Conservation (phyloP, 2,888 invertebrate species). For the Microchrysa polita region DNA sequence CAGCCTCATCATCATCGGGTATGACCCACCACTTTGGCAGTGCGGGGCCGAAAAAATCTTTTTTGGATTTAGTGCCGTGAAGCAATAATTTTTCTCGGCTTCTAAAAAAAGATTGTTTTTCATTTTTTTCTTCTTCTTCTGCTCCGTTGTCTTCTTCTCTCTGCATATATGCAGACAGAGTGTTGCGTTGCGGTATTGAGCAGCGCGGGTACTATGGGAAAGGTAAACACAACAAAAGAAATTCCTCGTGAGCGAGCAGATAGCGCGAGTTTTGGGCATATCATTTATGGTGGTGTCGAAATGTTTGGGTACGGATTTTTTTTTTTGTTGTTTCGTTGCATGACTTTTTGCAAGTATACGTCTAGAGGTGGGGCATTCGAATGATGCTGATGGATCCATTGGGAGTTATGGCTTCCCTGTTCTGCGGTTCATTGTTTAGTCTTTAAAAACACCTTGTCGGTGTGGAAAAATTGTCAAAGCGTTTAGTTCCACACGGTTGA, state of each 20-base stretch:
- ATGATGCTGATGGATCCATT: conserved; percentile 47
- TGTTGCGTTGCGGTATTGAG: too few relatives aligned
- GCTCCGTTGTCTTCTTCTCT: too few relatives aligned
- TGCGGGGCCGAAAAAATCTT: conserved; percentile 33
- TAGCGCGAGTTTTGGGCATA: conserved; percentile 10
- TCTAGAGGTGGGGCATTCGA: conserved; percentile 39
- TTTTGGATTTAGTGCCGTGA: conserved; percentile 25
- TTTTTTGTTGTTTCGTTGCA: too few relatives aligned
- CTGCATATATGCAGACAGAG: too few relatives aligned
- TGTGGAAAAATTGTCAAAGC: conserved; percentile 65
- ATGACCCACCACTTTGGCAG: neutral
- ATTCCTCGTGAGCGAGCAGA: conserved; percentile 16
- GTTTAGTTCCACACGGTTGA: conserved; percentile 65
- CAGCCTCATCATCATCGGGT: too few relatives aligned
- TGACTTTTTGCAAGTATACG: neutral
- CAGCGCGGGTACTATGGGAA: conserved; percentile 21
- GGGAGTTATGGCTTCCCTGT: conserved; percentile 54
- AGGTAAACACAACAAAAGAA: conserved; percentile 45
- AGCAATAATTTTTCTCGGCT: conserved; percentile 32
- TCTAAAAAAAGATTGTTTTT: conserved; percentile 23
- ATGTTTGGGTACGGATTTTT: neutral
- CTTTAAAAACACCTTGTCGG: conserved; percentile 65
- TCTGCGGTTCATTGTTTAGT: conserved; percentile 59
- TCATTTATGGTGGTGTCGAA: conserved; percentile 6
- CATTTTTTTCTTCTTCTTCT: conserved; percentile 8